A percentile compares a stretch with the other conserved stretches of the same genome.
These are phyloP conservation scores for Pseudochirops cupreus DNA, from an alignment of 2,797 vertebrate species.

Conservation along the genomic window DNA sequence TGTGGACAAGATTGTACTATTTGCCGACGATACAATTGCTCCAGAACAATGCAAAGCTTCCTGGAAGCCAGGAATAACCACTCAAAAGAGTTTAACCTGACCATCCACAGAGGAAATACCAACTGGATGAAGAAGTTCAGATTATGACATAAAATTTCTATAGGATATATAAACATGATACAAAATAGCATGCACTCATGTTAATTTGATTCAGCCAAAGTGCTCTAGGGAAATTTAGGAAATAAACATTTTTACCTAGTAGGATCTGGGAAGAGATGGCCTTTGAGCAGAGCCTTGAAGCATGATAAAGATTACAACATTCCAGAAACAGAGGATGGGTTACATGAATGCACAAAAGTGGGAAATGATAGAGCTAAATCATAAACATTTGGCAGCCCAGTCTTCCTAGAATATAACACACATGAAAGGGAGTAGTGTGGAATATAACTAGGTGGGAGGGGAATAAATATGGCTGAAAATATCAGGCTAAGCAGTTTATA, in stretches of 20 bases:
- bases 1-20: neutral
- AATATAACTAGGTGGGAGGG: neutral
- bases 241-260: neutral
- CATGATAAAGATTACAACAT: neutral
- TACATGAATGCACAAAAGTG: neutral
- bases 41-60: neutral
- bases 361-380: neutral
- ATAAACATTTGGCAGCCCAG: neutral
- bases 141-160: neutral
- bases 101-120: neutral
- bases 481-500: neutral
- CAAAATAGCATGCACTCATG: neutral
- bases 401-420: neutral
- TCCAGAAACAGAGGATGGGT: neutral
- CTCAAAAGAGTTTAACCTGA: neutral
- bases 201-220: neutral
- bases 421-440: neutral
- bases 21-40: neutral
- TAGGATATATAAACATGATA: neutral
- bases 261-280: neutral
- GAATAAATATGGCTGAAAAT: neutral
- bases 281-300: neutral
- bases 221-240: neutral
- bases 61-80: neutral
- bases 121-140: neutral